These are phyloP conservation scores for Trichogramma dendrolimi DNA, from an alignment of 2,888 invertebrate genomes.

Conservation along the genomic window DNA sequence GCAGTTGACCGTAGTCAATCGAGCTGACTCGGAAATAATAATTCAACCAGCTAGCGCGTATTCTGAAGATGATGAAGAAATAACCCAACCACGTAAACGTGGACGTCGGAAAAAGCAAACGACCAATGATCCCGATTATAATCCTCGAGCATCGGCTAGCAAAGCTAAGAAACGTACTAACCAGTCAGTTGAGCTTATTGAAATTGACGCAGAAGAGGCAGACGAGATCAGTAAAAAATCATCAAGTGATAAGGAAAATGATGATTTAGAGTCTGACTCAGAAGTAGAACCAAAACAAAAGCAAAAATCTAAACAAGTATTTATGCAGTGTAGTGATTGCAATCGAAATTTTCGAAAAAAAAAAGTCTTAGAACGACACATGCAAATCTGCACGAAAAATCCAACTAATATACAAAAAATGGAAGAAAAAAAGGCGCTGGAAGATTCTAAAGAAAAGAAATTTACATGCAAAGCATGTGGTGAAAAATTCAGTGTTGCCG, in stretches of 20 bases:
- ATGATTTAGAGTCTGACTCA: slow-evolving; percentile 46
- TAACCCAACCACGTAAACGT: slow-evolving; percentile 34
- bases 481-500: slow-evolving; percentile 46
- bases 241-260: slow-evolving; percentile 50
- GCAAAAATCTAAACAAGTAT: slow-evolving; percentile 18
- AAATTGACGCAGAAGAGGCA: slow-evolving; percentile 42
- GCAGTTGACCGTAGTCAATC: slow-evolving; percentile 46
- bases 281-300: slow-evolving; percentile 28
- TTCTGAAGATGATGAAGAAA: slow-evolving; percentile 39
- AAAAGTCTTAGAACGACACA: slow-evolving; percentile 42
- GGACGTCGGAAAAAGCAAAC: slow-evolving; percentile 41
- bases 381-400: slow-evolving; percentile 41
- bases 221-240: slow-evolving; percentile 47
- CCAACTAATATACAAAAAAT: slow-evolving; percentile 20
- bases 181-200: slow-evolving; percentile 44
- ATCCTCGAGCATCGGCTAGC: slow-evolving; percentile 33
- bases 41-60: slow-evolving; percentile 45
- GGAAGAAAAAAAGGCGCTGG: slow-evolving; percentile 22
- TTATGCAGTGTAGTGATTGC: slow-evolving; percentile 43
- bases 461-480: slow-evolving; percentile 47
- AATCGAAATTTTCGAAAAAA: slow-evolving; percentile 42
- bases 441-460: slow-evolving; percentile 20
- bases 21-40: slow-evolving; percentile 49
- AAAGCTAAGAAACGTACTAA: slow-evolving; percentile 33
- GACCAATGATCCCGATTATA: slow-evolving; percentile 36